Evolutionary conservation across 2,888 invertebrate genomes (phyloP), one percentile per base, ranked within the genome.

Genomic region (Steinernema hermaphroditum): DNA sequence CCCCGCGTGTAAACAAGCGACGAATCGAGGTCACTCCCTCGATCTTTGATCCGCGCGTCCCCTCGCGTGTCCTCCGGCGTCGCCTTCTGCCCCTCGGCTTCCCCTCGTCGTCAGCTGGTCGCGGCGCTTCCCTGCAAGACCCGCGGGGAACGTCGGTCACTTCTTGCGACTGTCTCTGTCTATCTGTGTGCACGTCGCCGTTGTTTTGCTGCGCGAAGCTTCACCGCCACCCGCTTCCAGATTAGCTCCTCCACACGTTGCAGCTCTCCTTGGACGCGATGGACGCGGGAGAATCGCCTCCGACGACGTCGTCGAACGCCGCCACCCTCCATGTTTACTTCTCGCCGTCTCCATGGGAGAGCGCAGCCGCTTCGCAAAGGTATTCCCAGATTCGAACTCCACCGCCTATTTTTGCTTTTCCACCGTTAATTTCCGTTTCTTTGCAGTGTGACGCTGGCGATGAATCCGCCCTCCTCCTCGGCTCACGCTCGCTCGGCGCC

Each of bases 121-220:
- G 16, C 54, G 22, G 6, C 62, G 32, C 62, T 22, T 50, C 62
- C 32, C 27, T 32, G 6, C n/a, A n/a, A 19, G 62, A 62, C 62
- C 62, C 27, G 27, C 29, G 32, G 62, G 62, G 62, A 62, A 62
- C 62, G 62, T 62, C 62, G 32, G 32, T 62, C 62, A 62, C 32
- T 62, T 32, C 32, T 34, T 24, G 6, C 46, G 19, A 19, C 27
- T 14, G 54, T 27, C 54, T 24, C 54, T 4, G 2, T 2, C 27
- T n/a, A n/a, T 16, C 22, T 22, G 54, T 27, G 6, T 49, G 49
- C 49, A 49, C 62, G 29, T 62, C 62, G 62, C 16, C 12, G 37
- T 62, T 62, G 62, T 62, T 62, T 62, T 62, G 62, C 16, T 62
- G 22, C 34, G 62, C 62, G 62, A 34, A 12, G 4, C 6, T 12